These are phyloP conservation scores for Drosophila nigricruria DNA, from an alignment of 2,888 invertebrate genomes.

Conservation along the genomic window DNA sequence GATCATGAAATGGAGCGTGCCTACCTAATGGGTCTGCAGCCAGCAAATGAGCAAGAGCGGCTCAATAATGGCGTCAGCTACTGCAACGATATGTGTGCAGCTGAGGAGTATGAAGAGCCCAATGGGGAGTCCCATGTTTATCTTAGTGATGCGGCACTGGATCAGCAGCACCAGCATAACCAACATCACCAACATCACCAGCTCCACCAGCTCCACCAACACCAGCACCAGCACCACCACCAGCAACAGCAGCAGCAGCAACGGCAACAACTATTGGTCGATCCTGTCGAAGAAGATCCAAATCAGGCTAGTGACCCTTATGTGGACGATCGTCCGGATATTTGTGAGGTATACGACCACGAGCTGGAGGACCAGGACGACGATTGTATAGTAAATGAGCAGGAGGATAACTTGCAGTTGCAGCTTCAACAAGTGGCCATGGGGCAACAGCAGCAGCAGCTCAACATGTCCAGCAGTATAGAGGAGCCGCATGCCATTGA, in stretches of 20 bases:
- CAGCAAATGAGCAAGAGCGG: slow-evolving; percentile 18
- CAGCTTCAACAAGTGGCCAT: slow-evolving; percentile 27
- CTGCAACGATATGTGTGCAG: slow-evolving; percentile 24
- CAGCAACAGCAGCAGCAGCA: slow-evolving; percentile 24
- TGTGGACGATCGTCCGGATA: slow-evolving; percentile 61
- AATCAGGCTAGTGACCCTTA: slow-evolving; percentile 43
- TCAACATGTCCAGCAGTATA: slow-evolving; percentile 20
- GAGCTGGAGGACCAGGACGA: slow-evolving; percentile 71
- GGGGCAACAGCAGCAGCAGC: slow-evolving; percentile 15
- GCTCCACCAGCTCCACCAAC: slow-evolving; percentile 12
- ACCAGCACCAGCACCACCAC: slow-evolving; percentile 5
- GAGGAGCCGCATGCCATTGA: slow-evolving; percentile 20
- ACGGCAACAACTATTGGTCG: slow-evolving; percentile 40
- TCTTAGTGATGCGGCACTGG: slow-evolving; percentile 68
- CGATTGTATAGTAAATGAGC: slow-evolving; percentile 32
- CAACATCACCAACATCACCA: slow-evolving; percentile 23
- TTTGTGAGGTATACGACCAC: slow-evolving; percentile 67
- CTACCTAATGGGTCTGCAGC: slow-evolving; percentile 48
- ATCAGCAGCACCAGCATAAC: slow-evolving; percentile 26
- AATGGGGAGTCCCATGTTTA: slow-evolving; percentile 50
- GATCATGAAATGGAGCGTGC: slow-evolving; percentile 46
- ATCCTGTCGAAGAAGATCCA: slow-evolving; percentile 51
- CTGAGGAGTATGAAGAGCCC: slow-evolving; percentile 32
- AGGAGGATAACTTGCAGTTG: slow-evolving; percentile 17
- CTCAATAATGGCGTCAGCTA: slow-evolving; percentile 32